Evolutionary conservation across 2,888 invertebrate species (phyloP), one percentile per base, ranked within the genome.

Genomic region (Chamaedrilus cognettii): DNA sequence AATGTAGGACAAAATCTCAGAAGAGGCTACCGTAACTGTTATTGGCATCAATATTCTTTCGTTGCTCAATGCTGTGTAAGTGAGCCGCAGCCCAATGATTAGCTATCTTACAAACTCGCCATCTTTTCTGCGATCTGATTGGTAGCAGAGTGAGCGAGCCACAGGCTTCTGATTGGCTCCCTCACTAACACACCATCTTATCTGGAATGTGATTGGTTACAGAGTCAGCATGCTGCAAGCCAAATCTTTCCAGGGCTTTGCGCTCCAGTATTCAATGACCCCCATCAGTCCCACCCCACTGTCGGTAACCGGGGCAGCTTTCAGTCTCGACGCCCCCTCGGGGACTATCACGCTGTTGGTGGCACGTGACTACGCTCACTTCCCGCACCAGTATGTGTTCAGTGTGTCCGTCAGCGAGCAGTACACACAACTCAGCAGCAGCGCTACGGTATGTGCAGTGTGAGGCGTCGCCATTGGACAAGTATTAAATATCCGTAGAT

Each of bases 171-270:
- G n/a, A n/a, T n/a, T n/a, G n/a, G n/a, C n/a, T n/a, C n/a, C n/a
- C n/a, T n/a, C n/a, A n/a, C n/a, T n/a, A n/a, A n/a, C n/a, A n/a
- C n/a, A n/a, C n/a, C n/a, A n/a, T n/a, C n/a, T n/a, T n/a, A n/a
- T n/a, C n/a, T n/a, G n/a, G 42, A 42, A 42, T 42, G 11, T 42
- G 11, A 15, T 42, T 2, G 34, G 35, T n/a, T 63, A n/a, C 64
- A 74, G 74, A 15, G 65, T 72, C 11, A 64, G 49, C 19, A 63
- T 15, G 34, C 55, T 74, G 4, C 33, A 61, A 31, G 72, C 72
- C 32, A 63, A 61, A 32, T 74, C 74, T 26, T 74, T 74, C 66
- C 72, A 73, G 34, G 69, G 68, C 49, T 57, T 73, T 2, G 50
- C 68, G 3, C 55, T 74, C 4, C 35, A 31, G 31, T 71, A 70